A percentile compares a stretch with the other conserved stretches of the same genome.
Evolutionary conservation across 2,888 invertebrate species (phyloP).

Genomic region (Gisinianus flammeolus): DNA sequence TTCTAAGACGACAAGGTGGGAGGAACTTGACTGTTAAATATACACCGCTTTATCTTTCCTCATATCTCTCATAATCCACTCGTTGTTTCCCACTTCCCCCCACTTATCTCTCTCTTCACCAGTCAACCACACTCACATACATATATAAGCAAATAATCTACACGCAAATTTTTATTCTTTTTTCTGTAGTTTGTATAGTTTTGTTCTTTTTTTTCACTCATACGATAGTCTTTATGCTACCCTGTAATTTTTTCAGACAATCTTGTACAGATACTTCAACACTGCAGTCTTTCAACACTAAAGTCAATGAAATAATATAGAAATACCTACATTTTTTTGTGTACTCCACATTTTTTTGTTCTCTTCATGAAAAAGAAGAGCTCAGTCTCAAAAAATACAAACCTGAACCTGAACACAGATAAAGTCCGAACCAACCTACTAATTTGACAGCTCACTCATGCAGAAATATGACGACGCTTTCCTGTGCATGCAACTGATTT

Average conservation of each 20-base stretch:
- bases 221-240: too few species aligned
- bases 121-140: neutral
- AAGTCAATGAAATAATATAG: too few species aligned
- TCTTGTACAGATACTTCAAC: too few species aligned
- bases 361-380: neutral
- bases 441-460: constrained; percentile 29
- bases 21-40: constrained; percentile 17
- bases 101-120: neutral
- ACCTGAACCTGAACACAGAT: neutral
- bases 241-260: too few species aligned
- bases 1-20: constrained; percentile 19
- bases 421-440: constrained; percentile 3
- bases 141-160: neutral
- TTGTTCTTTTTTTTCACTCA: too few species aligned
- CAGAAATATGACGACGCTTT: constrained; percentile 19
- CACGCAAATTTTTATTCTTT: neutral
- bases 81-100: neutral
- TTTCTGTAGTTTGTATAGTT: too few species aligned
- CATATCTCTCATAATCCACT: constrained; percentile 23
- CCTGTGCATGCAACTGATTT: neutral
- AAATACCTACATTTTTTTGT: too few species aligned
- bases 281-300: too few species aligned
- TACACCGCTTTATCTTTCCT: constrained; percentile 16
- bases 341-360: neutral
- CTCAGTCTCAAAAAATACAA: neutral